Base-by-base conservation (phyloP, 2,113 vertebrate genomes). In the Morone chrysops region DNA sequence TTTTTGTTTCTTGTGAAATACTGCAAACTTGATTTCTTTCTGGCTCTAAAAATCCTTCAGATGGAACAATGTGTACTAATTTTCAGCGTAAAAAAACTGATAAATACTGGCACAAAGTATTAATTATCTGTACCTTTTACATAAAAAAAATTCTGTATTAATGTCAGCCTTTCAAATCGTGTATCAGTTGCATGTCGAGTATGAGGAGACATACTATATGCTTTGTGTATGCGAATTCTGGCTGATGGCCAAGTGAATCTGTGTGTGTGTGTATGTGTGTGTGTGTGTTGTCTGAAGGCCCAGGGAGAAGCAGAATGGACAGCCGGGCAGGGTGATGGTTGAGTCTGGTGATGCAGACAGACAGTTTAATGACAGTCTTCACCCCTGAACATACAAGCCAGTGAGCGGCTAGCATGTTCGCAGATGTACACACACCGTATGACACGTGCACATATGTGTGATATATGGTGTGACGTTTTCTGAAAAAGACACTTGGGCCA, bases 311-410 rank as follows among this genome's bases (percentile, higher is more conserved):
- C 73, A 51, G 82, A 87, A 82, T 67, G 73, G 80, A 84, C 90
- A 86, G 82, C 80, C 70, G 18, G 56, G 82, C 86, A 31, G 77
- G 18, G 81, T 93, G 93, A 93, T 88, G 92, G 85, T 91, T 83
- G 92, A 91, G 76, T 83, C 75, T 59, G 80, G 75, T 93, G 90
- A 94, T 94, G 91, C 91, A 91, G 89, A 63, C 70, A n/a, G 94
- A 94, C 93, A 94, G 90, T 92, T 94, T 93, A 94, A 94, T 89
- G 93, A 94, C 91, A 89, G 85, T 91, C 87, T 83, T 91, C 87
- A 86, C 86, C 89, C 78, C 70, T 81, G 78, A 90, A 92, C 91
- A 90, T 90, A 89, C 85, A 83, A 74, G 81, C 81, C 81, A 70
- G 88, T 70, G 83, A 90, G 85, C n/a, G 18, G 38, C 78, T 38